Base-by-base conservation (phyloP, 1,140 invertebrate genomes). In the Drosophila elegans region DNA sequence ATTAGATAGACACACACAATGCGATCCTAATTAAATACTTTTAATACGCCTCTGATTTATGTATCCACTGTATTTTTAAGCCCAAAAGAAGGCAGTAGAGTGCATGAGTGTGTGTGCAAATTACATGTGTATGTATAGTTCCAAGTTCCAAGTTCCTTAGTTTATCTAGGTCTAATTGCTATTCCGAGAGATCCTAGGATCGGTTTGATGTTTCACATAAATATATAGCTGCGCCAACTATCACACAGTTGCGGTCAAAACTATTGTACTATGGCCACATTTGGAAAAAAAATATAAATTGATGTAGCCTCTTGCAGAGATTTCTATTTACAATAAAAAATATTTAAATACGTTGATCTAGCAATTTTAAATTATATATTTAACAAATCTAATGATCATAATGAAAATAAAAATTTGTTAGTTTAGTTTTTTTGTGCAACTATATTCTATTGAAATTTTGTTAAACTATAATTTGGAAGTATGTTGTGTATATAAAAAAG, bases 1-100 rank as follows among this genome's bases (percentile, higher is more conserved):
- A 66, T 83, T 76, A 76, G 59, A 80, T 67, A 68, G 67, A 79
- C 69, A 72, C 55, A 80, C 83, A 86, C 78, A 76, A 67, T 64
- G 45, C 59, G 36, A 64, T 42, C 45, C 63, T 69, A 55, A 34
- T 48, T 53, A 67, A 66, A 32, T 67, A 67, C 66, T 29, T 66
- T 51, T 38, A 52, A 46, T 67, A 27, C 57, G 36, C 36, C 45
- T 36, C 29, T 12, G 13, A 32, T 4, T 16, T 51, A 13, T 51
- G 7, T 10, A 51, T 39, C 49, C 13, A 41, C 48, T 38, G 42
- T 41, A 32, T 44, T 12, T 46, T 45, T 55, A 39, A 13, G 74
- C 74, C 80, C 54, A 78, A 78, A 83, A 69, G 79, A 69, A 83
- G 74, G 80, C 80, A 51, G 25, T 41, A 51, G 27, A 27, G 60